These are phyloP conservation scores for Mus musculus DNA, from an alignment of 2,113 vertebrate species.

Conservation along the genomic window DNA sequence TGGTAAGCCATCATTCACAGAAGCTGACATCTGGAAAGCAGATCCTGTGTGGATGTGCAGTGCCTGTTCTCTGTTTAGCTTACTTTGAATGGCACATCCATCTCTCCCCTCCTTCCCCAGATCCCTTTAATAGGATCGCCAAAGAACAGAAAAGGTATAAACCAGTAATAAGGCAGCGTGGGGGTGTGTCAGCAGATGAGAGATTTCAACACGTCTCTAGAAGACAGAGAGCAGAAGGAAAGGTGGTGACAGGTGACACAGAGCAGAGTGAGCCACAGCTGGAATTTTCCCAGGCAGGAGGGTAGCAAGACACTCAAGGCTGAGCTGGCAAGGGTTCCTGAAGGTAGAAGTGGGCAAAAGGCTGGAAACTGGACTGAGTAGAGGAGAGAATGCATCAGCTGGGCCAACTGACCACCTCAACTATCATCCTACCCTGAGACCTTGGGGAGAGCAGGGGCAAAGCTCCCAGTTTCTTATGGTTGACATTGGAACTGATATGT, in stretches of 20 bases:
- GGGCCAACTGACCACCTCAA: neutral
- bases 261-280: constrained; percentile 74
- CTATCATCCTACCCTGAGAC: too few species aligned
- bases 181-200: constrained; percentile 71
- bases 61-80: constrained; percentile 54
- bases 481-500: neutral
- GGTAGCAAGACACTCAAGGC: neutral
- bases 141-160: constrained; percentile 72
- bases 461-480: neutral
- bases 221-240: constrained; percentile 78
- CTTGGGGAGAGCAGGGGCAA: accelerated
- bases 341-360: neutral
- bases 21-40: constrained; percentile 59
- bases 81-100: neutral
- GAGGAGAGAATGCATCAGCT: neutral
- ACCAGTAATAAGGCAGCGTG: constrained; percentile 64
- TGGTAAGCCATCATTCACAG: constrained; percentile 48
- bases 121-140: constrained; percentile 51
- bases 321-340: neutral
- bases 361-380: neutral
- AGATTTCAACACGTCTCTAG: constrained; percentile 78
- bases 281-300: constrained; percentile 57
- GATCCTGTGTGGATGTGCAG: neutral
- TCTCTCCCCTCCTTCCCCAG: constrained; percentile 53
- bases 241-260: constrained; percentile 76